Percentiles rank a stretch among this genome's conserved stretches.
phyloP scores from a whole-genome alignment of 2,113 vertebrate genomes.

The Dasypus novemcinctus region DNA sequence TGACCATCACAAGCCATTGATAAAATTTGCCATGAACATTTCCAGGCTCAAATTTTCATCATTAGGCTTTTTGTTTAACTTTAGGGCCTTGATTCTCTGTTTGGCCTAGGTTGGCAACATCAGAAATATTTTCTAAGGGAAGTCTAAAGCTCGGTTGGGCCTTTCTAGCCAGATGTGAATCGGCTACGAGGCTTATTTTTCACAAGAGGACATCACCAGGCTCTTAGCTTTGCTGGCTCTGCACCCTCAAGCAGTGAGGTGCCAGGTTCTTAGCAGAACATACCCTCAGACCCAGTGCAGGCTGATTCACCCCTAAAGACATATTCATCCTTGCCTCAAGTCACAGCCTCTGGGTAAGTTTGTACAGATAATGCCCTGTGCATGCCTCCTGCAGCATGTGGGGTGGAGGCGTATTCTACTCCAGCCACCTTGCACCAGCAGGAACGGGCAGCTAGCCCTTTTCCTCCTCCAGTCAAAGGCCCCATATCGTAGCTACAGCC shows the following conservation, averaged over 20 bases:
- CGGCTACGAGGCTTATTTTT: neutral
- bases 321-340: neutral
- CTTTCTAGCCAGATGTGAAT: neutral
- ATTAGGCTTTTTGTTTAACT: neutral
- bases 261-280: neutral
- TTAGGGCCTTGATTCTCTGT: neutral
- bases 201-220: neutral
- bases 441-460: neutral
- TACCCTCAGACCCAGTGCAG: neutral
- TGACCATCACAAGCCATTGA: neutral
- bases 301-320: neutral
- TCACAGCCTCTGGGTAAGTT: neutral
- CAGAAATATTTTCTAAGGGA: neutral
- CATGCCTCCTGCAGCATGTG: neutral
- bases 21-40: neutral
- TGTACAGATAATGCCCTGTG: accelerated
- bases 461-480: neutral
- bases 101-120: neutral
- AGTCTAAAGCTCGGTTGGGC: neutral
- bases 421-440: neutral
- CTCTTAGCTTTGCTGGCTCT: neutral
- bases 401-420: neutral
- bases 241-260: neutral
- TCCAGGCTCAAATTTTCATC: neutral
- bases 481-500: neutral